Evolutionary conservation across 2,797 vertebrate genomes (phyloP), one percentile per base, ranked within the genome.

Genomic region (Microchirus variegatus): DNA sequence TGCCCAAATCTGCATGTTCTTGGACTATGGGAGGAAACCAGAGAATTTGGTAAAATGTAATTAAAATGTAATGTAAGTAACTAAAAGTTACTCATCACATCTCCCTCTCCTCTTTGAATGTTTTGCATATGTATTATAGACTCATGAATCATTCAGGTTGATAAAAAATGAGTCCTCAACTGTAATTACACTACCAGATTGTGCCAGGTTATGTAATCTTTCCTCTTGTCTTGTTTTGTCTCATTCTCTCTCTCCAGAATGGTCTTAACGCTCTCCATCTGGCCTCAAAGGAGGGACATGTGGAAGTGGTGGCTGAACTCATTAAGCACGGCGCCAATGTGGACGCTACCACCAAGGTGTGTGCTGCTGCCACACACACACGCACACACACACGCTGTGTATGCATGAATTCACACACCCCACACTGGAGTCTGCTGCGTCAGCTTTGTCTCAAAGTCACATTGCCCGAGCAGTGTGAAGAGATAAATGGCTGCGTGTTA

Each of bases 201-300:
- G 26, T 26, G 26, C 26, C 3, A 3, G 26, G 31, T 31, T 5
- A 8, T 31, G 6, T 31, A 6, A 31, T 31, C 31, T 31, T 31
- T 31, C 31, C 31, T 31, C 31, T 31, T 31, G 31, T 31, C 41
- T 14, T 35, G 9, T 10, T 50, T 35, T 18, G 4, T 18, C 9
- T 17, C 11, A 19, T 8, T 12, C 18, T 36, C 10, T 16, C 10
- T 40, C 43, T 54, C 46, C 87, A 99, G 97, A 99, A 99, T 75
- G 97, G 97, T 26, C 90, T 99, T 86, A 99, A 99, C 0, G 97
- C 97, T 11, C 96, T 99, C 73, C 98, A 99, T 88, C 94, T 99
- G 1, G 97, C 98, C 67, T 97, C 97, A 36, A 99, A 99, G 91
- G 98, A 99, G 93, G 98, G 98, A 36, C 98, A 99, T 0, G 94